phyloP scores from a whole-genome alignment of 2,113 vertebrate genomes.

The Triplophysa rosa region DNA sequence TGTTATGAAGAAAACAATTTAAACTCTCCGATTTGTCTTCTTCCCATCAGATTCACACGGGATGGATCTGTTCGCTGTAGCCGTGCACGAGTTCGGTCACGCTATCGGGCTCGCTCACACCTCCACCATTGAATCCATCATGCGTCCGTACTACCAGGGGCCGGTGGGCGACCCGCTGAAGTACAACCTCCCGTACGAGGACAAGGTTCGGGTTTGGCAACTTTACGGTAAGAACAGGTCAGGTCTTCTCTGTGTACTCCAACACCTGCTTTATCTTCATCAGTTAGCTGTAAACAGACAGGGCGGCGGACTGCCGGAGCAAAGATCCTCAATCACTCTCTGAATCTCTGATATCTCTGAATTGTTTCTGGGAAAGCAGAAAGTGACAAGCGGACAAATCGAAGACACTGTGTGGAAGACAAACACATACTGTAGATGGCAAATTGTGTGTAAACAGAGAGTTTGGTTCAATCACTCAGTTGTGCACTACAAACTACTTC shows the following conservation, averaged over 20 bases:
- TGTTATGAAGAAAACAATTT: not conserved
- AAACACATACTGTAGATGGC: constrained; percentile 19
- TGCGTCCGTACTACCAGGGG: constrained; percentile 95
- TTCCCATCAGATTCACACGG: constrained; percentile 79
- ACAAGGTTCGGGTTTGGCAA: constrained; percentile 94
- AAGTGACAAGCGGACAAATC: constrained; percentile 31
- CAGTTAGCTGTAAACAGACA: not conserved
- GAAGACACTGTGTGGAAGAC: not conserved
- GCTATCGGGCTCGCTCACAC: constrained; percentile 93
- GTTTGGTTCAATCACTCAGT: too few species aligned
- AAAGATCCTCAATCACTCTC: constrained; percentile 3
- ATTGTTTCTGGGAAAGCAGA: not conserved
- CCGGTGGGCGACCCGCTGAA: constrained; percentile 93
- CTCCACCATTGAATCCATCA: constrained; percentile 87
- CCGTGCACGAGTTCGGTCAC: constrained; percentile 95
- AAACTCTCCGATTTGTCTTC: not conserved
- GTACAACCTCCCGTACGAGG: constrained; percentile 89
- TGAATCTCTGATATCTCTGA: not conserved
- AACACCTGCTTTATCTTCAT: not conserved
- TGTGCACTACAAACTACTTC: too few species aligned
- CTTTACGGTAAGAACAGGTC: constrained; percentile 82
- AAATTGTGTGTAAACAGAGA: constrained; percentile 21
- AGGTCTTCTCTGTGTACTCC: not conserved
- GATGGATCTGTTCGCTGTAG: constrained; percentile 94
- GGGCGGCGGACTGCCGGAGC: not conserved